Conservation (phyloP, 2,797 vertebrate genomes). For the Propithecus perrieri region DNA sequence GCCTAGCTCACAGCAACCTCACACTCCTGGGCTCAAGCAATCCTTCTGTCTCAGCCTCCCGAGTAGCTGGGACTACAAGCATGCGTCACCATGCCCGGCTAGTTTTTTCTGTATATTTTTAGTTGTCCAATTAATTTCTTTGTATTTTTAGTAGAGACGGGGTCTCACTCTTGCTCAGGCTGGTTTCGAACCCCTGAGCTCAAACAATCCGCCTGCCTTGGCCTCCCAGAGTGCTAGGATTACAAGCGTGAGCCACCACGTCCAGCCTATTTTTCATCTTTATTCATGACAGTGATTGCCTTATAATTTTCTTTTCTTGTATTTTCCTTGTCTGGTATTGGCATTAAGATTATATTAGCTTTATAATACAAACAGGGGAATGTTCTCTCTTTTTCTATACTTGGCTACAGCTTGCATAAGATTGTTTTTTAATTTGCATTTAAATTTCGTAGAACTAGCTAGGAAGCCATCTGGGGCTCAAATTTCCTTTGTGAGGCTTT, state of each 20-base stretch:
- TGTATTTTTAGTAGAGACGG: too few species aligned
- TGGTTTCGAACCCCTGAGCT: too few species aligned
- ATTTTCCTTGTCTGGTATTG: background rate
- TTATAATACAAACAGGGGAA: background rate
- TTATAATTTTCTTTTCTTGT: background rate
- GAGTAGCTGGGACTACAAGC: too few species aligned
- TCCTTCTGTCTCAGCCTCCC: too few species aligned
- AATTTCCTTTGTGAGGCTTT: background rate
- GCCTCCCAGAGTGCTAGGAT: too few species aligned
- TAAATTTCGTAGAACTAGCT: slow-evolving; percentile 1
- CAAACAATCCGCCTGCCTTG: background rate
- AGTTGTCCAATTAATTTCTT: too few species aligned
- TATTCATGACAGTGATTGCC: background rate
- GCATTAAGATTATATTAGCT: background rate
- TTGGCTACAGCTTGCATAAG: background rate
- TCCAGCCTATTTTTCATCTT: background rate
- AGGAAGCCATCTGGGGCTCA: background rate
- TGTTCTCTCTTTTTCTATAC: background rate
- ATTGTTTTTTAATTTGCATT: slow-evolving; percentile 11
- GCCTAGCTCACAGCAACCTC: too few species aligned
- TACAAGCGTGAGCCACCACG: too few species aligned
- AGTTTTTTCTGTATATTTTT: too few species aligned
- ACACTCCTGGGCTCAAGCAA: too few species aligned
- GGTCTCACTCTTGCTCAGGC: too few species aligned
- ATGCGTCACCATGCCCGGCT: too few species aligned